Evolutionary conservation across 2,888 invertebrate genomes (phyloP).

Genomic region (Pecten maximus): DNA sequence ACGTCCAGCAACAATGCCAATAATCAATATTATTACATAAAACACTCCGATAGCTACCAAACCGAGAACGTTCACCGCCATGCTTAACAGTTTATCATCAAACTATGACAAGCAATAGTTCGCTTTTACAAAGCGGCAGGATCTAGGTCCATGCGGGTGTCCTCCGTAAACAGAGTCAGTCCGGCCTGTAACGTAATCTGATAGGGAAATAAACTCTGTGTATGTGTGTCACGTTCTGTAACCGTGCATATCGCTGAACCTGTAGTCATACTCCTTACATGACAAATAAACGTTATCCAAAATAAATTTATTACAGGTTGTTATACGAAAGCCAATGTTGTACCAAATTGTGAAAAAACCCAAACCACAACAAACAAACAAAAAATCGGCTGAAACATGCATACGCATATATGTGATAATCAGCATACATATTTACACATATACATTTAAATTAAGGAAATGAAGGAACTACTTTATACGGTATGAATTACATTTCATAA

Average conservation of each 20-base stretch:
- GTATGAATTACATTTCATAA: no score
- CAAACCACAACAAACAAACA: no score
- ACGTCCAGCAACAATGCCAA: slow-evolving; percentile 97
- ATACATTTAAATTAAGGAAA: no score
- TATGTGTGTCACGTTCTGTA: slow-evolving; percentile 8
- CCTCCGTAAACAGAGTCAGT: not conserved
- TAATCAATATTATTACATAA: slow-evolving; percentile 94
- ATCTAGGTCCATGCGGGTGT: not conserved
- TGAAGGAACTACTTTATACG: no score
- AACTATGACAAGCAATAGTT: not conserved
- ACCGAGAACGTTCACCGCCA: slow-evolving; percentile 88
- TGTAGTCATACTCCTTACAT: not conserved
- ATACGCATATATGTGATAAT: no score
- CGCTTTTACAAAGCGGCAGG: not conserved
- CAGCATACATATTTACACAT: no score
- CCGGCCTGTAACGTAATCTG: not conserved
- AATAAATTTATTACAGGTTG: no score
- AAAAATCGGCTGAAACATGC: no score
- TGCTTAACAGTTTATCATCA: slow-evolving; percentile 37
- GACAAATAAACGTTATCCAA: no score
- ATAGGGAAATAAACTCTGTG: not conserved
- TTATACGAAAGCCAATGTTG: no score
- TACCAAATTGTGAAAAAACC: no score
- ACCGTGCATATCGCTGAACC: not conserved
- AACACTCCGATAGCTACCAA: slow-evolving; percentile 95